Evolutionary conservation across 1,140 invertebrate species (phyloP), one percentile per base, ranked within the genome.

Genomic region (Orchestia grillus): DNA sequence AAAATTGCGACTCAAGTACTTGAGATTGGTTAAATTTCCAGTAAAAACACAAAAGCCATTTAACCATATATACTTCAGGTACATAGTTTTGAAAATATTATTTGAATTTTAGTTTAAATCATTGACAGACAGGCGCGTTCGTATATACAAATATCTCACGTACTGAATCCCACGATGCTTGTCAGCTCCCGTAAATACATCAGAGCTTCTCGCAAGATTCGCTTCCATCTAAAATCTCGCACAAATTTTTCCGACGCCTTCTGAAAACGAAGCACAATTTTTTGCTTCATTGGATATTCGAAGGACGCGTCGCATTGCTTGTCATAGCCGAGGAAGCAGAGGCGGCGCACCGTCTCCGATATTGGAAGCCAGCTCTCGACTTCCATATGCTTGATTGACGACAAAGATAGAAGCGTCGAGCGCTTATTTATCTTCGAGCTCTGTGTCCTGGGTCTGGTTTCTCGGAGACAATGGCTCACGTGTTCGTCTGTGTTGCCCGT

Each of bases 351-450:
- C 88, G 88, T 90, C 88, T 90, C 88, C 88, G 41, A 90, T 90
- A 90, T 90, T 90, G 88, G 88, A 90, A 90, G 88, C 88, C 88
- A 90, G 43, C 88, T 90, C 88, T 90, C 88, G 88, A 42, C 41
- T 44, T 90, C 88, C 88, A 90, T 90, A 90, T 44, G 88, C 88
- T 90, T 90, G 88, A 90, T 90, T 90, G 88, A 90, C 88, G 88
- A 44, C 88, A 42, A 44, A 41, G 88, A 90, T 90, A 90, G n/a
- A 44, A 44, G 88, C 41, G 41, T 42, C 88, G 41, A 90, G 62
- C 62, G 62, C 62, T 77, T 77, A 36, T 77, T 77, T 77, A 77
- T 77, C 62, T 77, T 77, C 62, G 62, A 77, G 28, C 62, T 77
- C 62, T 77, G 62, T 77, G 62, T 77, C 36, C 62, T 77, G 62